A percentile compares a stretch with the other conserved stretches of the same genome.
Evolutionary conservation across 2,888 invertebrate genomes (phyloP).

Genomic region (Nephrotoma guestfalica): DNA sequence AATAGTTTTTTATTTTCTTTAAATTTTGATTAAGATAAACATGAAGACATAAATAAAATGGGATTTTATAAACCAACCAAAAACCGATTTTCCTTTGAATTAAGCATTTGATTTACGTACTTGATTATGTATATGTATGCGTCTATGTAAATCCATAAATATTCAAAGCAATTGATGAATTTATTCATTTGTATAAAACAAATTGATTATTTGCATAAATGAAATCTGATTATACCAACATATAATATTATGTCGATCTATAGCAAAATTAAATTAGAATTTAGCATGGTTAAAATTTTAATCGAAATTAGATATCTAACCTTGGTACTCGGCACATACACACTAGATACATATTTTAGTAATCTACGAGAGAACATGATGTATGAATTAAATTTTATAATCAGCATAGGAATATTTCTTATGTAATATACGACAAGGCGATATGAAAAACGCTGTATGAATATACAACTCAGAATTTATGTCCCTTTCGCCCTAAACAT

Average conservation of each 20-base stretch:
- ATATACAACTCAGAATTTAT: neutral
- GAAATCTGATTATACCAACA: neutral
- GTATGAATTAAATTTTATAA: neutral
- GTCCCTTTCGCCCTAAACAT: neutral
- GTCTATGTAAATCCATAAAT: too few species aligned
- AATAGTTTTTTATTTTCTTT: neutral
- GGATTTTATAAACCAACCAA: neutral
- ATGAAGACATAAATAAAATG: neutral
- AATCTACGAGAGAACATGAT: neutral
- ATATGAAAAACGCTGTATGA: neutral
- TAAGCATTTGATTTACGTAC: neutral
- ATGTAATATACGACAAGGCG: neutral
- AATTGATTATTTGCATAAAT: neutral
- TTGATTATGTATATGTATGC: neutral
- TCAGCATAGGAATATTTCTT: neutral
- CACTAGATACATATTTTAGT: neutral
- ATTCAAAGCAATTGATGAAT: neutral
- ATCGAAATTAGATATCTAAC: neutral
- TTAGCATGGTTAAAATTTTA: neutral
- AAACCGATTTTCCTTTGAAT: neutral
- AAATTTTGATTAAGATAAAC: neutral
- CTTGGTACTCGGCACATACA: neutral
- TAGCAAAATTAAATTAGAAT: neutral
- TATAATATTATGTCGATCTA: neutral
- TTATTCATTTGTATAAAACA: neutral